Percentiles rank a stretch among this genome's conserved stretches.
Evolutionary conservation across 2,888 invertebrate genomes (phyloP).

Genomic region (Cryptosula pallasiana): DNA sequence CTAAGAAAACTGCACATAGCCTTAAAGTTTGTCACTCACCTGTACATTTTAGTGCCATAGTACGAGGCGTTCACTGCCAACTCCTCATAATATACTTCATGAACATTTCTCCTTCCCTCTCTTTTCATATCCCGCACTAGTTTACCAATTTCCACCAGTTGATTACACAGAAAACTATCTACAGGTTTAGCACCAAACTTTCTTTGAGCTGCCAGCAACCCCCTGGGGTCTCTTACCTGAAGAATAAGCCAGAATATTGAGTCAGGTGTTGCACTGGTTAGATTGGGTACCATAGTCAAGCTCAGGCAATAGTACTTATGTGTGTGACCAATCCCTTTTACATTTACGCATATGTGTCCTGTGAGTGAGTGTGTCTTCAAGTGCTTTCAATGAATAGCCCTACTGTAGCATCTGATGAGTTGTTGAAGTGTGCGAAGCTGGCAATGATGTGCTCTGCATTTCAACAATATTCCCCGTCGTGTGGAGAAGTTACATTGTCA

Average conservation of each 20-base stretch:
- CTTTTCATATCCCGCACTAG: neutral
- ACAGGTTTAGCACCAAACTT: neutral
- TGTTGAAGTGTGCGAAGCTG: no score
- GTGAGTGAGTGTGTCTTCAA: no score
- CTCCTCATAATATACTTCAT: slow-evolving; percentile 16
- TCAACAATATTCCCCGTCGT: no score
- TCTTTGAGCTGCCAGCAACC: neutral
- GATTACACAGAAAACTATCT: neutral
- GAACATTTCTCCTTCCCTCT: neutral
- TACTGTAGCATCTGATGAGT: no score
- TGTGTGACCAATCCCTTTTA: no score
- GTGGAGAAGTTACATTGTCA: neutral
- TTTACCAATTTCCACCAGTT: neutral
- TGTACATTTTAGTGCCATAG: neutral
- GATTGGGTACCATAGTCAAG: no score
- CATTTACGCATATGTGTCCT: no score
- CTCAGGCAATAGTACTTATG: no score
- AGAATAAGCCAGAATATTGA: neutral
- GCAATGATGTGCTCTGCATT: no score
- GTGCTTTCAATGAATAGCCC: no score
- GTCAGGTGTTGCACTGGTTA: no score
- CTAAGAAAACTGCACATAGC: neutral
- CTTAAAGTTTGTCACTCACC: neutral
- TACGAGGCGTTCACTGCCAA: neutral
- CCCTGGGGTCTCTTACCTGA: neutral